Evolutionary conservation across 1,140 invertebrate genomes (phyloP).

Genomic region (Rhagoletis pomonella): DNA sequence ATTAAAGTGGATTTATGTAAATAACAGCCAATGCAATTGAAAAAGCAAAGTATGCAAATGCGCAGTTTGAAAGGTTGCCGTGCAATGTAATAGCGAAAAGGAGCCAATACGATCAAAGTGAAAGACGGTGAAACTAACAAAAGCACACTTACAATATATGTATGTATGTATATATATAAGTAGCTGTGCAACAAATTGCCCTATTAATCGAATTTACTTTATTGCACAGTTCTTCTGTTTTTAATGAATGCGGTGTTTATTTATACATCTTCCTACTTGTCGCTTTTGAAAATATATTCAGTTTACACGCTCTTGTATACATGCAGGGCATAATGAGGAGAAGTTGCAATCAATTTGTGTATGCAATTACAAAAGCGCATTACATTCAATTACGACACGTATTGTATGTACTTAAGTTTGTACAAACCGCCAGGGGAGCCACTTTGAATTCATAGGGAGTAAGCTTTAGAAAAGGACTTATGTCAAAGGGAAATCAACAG

Average conservation of each 20-base stretch:
- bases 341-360: no score
- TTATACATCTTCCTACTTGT: not conserved
- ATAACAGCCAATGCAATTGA: not conserved
- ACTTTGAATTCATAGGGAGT: no score
- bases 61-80: not conserved
- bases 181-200: conserved; percentile 2
- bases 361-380: no score
- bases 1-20: conserved; percentile 3
- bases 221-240: not conserved
- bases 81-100: not conserved
- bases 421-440: no score
- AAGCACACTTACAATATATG: not conserved
- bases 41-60: not conserved
- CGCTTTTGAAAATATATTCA: not conserved
- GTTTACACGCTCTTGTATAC: not conserved
- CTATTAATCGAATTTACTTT: conserved; percentile 1
- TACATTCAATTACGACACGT: no score
- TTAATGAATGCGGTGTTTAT: not conserved
- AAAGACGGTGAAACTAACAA: not conserved
- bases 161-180: no score
- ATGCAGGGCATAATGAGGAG: no score
- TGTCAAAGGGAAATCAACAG: no score
- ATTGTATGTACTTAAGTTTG: no score
- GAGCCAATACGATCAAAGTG: not conserved
- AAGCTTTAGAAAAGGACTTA: no score